Evolutionary conservation across 2,888 invertebrate species (phyloP).

Genomic region (Drosophila sordidapex): DNA sequence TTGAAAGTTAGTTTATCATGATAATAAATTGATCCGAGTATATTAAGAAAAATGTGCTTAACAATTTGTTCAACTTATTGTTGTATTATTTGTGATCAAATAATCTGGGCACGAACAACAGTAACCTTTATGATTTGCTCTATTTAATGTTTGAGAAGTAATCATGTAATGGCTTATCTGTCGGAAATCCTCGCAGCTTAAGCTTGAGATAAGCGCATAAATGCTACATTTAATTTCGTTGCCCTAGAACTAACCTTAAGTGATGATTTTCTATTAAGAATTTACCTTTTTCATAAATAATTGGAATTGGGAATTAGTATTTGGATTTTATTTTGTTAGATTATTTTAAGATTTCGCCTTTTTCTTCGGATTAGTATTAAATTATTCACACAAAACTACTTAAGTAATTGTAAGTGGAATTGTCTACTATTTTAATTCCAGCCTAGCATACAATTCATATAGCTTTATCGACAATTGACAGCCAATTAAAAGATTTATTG

Average conservation of each 20-base stretch:
- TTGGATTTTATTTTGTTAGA: neutral
- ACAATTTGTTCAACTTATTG: neutral
- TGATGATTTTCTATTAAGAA: neutral
- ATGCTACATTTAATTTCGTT: neutral
- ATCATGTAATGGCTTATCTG: constrained; percentile 30
- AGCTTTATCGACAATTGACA: constrained; percentile 28
- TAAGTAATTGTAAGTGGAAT: neutral
- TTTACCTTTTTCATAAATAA: neutral
- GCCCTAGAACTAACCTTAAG: neutral
- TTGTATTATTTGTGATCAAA: neutral
- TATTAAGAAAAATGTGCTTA: neutral
- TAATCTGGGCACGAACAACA: neutral
- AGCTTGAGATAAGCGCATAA: constrained; percentile 8
- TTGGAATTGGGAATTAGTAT: neutral
- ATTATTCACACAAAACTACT: neutral
- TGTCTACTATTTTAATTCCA: neutral
- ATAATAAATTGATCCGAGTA: neutral
- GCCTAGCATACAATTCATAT: neutral
- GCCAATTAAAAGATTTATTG: constrained; percentile 19
- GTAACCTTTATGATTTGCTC: neutral
- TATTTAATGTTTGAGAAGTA: constrained; percentile 17
- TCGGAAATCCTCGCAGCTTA: neutral
- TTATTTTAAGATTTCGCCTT: neutral
- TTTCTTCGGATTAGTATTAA: neutral
- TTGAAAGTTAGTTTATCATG: neutral